A percentile compares a stretch with the other conserved stretches of the same genome.
These are phyloP conservation scores for Ispidina lecontei DNA, from an alignment of 2,797 vertebrate genomes.

Conservation along the genomic window DNA sequence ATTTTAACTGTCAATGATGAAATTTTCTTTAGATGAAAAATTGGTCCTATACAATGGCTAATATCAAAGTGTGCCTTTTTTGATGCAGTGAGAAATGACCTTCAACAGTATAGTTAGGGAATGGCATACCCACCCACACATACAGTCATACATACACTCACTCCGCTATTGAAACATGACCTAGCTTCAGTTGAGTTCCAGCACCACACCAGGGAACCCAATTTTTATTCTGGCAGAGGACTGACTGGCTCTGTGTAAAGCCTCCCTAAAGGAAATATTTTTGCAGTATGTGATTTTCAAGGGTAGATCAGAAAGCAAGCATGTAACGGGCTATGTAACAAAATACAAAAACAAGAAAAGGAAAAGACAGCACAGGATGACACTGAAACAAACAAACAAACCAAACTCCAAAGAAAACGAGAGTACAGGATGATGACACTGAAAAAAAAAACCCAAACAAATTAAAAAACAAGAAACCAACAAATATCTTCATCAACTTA, in stretches of 20 bases:
- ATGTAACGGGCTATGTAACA: background rate
- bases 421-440: background rate
- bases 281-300: background rate
- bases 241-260: background rate
- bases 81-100: background rate
- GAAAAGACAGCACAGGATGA: background rate
- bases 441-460: too few species aligned
- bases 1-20: background rate
- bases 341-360: background rate
- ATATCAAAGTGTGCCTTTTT: background rate
- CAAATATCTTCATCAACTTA: too few species aligned
- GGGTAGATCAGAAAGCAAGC: background rate
- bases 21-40: slow-evolving; percentile 8
- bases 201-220: background rate
- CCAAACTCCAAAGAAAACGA: background rate
- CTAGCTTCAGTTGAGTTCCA: slow-evolving; percentile 4
- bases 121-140: background rate
- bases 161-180: background rate
- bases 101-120: background rate
- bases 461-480: too few species aligned
- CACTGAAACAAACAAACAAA: background rate
- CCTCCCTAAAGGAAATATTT: background rate
- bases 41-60: background rate
- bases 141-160: background rate
- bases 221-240: background rate